Conservation (phyloP, 1,140 invertebrate genomes). For the Thaumetopoea pityocampa region DNA sequence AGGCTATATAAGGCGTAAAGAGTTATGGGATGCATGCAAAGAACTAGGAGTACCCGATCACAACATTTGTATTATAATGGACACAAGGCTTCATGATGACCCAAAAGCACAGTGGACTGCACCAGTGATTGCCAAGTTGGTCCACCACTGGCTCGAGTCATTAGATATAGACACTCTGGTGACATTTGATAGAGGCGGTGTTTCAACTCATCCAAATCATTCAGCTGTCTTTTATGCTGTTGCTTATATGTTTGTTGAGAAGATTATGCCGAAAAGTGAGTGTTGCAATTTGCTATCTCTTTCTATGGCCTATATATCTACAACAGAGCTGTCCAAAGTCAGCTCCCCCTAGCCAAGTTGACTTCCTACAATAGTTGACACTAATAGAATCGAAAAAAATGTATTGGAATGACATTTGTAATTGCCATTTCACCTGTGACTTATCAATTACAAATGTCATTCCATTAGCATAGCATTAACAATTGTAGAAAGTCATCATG, state of each 20-base stretch:
- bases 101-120: constrained; percentile 85
- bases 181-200: constrained; percentile 94
- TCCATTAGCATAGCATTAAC: no score
- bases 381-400: no score
- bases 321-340: no score
- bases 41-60: constrained; percentile 85
- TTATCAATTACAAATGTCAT: no score
- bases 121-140: constrained; percentile 82
- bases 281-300: no score
- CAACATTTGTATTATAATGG: constrained; percentile 84
- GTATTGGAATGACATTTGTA: no score
- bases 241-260: constrained; percentile 84
- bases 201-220: constrained; percentile 94
- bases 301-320: no score
- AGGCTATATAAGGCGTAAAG: constrained; percentile 81
- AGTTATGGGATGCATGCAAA: constrained; percentile 87
- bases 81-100: constrained; percentile 85
- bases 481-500: no score
- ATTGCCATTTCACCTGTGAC: no score
- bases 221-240: constrained; percentile 88
- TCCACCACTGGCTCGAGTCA: constrained; percentile 83
- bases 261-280: constrained; percentile 80
- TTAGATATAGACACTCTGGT: constrained; percentile 89
- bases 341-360: no score
- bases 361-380: no score